Conservation (phyloP, 2,797 vertebrate species). For the Chanos chanos region DNA sequence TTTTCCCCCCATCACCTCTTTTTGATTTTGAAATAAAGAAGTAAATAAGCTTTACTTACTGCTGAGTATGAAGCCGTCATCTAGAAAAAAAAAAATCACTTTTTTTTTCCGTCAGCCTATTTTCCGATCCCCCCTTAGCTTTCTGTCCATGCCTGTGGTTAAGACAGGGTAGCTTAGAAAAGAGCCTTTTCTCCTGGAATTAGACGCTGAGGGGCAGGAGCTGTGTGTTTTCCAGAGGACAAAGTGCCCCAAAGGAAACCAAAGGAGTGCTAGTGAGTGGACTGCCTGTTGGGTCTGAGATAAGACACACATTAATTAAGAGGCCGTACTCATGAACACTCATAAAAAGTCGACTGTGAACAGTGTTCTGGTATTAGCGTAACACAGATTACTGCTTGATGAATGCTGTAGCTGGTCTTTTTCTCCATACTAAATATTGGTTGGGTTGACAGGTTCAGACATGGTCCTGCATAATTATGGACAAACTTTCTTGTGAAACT, state of each 20-base stretch:
- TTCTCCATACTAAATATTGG: constrained; percentile 50
- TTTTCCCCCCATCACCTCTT: no score
- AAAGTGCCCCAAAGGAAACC: not conserved
- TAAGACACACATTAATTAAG: constrained; percentile 54
- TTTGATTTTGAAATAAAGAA: not conserved
- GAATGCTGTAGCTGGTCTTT: constrained; percentile 56
- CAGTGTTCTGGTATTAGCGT: constrained; percentile 52
- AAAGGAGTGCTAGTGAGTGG: constrained; percentile 15
- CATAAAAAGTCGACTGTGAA: constrained; percentile 47
- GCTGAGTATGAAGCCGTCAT: not conserved
- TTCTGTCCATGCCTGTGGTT: not conserved
- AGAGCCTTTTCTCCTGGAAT: not conserved
- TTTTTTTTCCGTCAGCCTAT: constrained; percentile 1
- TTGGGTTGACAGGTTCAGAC: constrained; percentile 42
- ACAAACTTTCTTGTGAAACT: not conserved
- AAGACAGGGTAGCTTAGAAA: constrained; percentile 12
- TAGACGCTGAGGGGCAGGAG: not conserved
- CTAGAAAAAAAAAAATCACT: not conserved
- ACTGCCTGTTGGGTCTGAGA: constrained; percentile 60
- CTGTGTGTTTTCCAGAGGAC: constrained; percentile 7
- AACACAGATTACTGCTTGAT: constrained; percentile 61
- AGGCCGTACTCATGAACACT: constrained; percentile 59
- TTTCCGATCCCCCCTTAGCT: constrained; percentile 3
- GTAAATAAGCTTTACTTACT: not conserved
- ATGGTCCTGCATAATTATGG: constrained; percentile 26